These are phyloP conservation scores for Cenopis cana DNA, from an alignment of 2,888 invertebrate genomes.

Conservation along the genomic window DNA sequence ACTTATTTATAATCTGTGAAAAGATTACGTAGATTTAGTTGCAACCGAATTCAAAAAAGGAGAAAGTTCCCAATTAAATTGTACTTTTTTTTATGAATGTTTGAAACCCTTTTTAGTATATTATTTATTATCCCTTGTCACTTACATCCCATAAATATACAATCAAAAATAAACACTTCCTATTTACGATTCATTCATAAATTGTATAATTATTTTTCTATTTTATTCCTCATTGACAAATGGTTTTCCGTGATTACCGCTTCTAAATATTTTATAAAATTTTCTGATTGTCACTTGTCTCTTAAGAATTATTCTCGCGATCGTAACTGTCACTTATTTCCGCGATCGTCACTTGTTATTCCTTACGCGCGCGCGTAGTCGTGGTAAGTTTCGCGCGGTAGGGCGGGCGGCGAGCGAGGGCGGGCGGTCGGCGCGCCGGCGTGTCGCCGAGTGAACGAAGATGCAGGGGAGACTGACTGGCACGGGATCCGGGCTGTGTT, in stretches of 20 bases:
- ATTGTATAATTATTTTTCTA: not conserved
- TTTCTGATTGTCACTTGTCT: not conserved
- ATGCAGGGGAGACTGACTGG: not conserved
- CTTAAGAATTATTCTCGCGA: not conserved
- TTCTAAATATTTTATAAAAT: not conserved
- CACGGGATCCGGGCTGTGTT: not conserved
- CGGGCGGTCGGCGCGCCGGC: constrained; percentile 54
- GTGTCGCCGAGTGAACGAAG: constrained; percentile 52
- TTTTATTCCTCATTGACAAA: not conserved
- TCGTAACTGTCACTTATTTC: not conserved
- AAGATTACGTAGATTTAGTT: too few relatives aligned
- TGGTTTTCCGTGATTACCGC: not conserved
- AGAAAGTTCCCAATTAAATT: too few relatives aligned
- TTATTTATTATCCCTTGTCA: too few relatives aligned
- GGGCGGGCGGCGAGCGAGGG: constrained; percentile 48
- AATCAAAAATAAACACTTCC: too few relatives aligned
- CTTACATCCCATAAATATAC: too few relatives aligned
- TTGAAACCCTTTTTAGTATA: too few relatives aligned
- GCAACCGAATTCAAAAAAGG: too few relatives aligned
- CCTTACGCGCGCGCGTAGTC: not conserved
- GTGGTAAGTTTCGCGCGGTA: constrained; percentile 26
- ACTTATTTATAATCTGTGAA: too few relatives aligned
- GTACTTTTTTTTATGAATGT: too few relatives aligned
- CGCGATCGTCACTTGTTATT: not conserved
- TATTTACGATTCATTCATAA: not conserved